Conservation (phyloP, 2,113 vertebrate genomes). For the Apteryx mantelli region DNA sequence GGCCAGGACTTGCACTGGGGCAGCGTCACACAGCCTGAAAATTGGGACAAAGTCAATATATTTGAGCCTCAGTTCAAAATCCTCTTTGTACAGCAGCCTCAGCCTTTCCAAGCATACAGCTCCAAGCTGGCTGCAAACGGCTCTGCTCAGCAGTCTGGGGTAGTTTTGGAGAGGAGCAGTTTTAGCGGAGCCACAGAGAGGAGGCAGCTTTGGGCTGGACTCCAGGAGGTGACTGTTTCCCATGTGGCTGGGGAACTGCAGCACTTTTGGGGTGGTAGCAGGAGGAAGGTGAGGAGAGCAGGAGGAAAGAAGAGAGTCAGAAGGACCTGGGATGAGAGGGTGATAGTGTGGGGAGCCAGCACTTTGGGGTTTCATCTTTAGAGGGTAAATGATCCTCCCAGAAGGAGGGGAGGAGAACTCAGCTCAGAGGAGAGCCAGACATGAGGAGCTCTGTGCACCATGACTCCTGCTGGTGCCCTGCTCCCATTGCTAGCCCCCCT, state of each 20-base stretch:
- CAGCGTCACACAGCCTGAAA: neutral
- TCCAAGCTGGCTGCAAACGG: neutral
- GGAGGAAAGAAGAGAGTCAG: neutral
- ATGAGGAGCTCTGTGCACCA: neutral
- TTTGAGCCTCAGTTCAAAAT: neutral
- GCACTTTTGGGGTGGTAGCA: neutral
- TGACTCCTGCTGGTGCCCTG: neutral
- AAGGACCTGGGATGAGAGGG: neutral
- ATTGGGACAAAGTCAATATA: rapidly evolving
- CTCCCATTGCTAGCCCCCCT: neutral
- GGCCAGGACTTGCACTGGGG: neutral
- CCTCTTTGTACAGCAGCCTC: neutral
- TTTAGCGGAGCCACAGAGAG: neutral
- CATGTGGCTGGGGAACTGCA: neutral
- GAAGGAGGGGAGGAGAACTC: neutral
- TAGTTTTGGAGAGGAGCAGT: neutral
- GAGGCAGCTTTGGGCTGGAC: neutral
- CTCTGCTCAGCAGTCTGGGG: neutral
- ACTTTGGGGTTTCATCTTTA: neutral
- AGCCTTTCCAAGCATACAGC: neutral
- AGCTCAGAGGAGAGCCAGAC: neutral
- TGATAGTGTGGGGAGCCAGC: neutral
- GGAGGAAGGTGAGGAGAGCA: neutral
- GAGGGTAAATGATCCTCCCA: neutral
- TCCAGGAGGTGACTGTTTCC: neutral